A percentile compares a stretch with the other conserved stretches of the same genome.
Conservation (phyloP, 2,888 invertebrate species). For the Epinotia demarniana region DNA sequence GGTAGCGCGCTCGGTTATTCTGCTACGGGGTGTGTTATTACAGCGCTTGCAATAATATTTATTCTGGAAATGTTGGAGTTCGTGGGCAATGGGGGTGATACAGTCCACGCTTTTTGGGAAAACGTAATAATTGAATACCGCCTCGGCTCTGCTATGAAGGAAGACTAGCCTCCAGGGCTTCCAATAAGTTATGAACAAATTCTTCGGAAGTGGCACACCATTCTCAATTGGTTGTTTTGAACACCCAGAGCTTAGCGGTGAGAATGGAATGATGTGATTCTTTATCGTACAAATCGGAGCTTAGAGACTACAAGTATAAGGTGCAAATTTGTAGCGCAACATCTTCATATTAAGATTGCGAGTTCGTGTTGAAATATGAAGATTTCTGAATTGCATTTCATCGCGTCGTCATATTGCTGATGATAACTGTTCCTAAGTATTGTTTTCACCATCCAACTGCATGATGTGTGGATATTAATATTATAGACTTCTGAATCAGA, state of each 20-base stretch:
- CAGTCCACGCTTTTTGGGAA: conserved; percentile 2
- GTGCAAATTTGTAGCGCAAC: not conserved
- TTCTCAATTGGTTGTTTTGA: conserved; percentile 3
- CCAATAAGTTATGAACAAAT: conserved; percentile 13
- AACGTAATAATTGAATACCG: not conserved
- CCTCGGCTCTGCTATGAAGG: not conserved
- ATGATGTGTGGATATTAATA: not conserved
- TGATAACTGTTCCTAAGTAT: conserved; percentile 19
- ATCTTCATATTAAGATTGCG: not conserved
- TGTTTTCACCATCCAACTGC: not conserved
- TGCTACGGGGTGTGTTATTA: conserved; percentile 18
- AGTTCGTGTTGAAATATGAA: not conserved
- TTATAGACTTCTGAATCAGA: not conserved
- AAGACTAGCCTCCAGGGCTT: not conserved
- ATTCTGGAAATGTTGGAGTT: conserved; percentile 21
- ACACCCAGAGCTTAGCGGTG: not conserved
- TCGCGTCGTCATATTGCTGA: not conserved
- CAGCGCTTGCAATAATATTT: conserved; percentile 27
- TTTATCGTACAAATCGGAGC: not conserved
- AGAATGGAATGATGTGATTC: not conserved
- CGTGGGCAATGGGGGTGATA: not conserved
- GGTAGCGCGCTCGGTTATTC: conserved; percentile 11
- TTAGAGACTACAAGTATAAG: not conserved
- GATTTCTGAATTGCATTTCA: conserved; percentile 11
- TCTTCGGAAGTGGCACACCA: not conserved